These are phyloP conservation scores for Columba guinea DNA, from an alignment of 2,797 vertebrate species.

Conservation along the genomic window DNA sequence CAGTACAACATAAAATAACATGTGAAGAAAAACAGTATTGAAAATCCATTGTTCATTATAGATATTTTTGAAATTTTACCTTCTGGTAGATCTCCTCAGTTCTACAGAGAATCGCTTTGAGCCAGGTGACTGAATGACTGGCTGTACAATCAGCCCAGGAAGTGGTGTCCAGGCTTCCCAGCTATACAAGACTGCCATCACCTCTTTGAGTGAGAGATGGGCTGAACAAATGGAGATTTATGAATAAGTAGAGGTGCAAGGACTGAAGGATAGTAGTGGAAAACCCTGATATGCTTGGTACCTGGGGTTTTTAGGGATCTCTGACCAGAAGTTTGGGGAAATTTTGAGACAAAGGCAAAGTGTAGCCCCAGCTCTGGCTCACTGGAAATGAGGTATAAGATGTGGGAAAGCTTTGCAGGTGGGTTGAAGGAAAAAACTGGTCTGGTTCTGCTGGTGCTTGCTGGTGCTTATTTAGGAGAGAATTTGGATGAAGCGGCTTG, in stretches of 20 bases:
- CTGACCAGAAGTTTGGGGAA: background rate
- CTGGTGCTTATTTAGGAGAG: background rate
- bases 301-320: background rate
- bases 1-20: background rate
- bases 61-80: background rate
- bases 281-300: background rate
- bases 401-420: background rate
- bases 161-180: background rate
- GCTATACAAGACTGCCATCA: background rate
- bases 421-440: background rate
- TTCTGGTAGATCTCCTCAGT: background rate
- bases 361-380: background rate
- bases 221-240: background rate
- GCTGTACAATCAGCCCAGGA: background rate
- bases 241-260: background rate
- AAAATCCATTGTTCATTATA: background rate
- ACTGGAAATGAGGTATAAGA: background rate
- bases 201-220: background rate
- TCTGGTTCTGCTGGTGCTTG: background rate
- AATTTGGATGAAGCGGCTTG: background rate
- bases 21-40: background rate
- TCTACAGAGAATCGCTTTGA: background rate
- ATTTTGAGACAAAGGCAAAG: background rate
- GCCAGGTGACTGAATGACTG: background rate
- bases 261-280: background rate